Evolutionary conservation across 1,140 invertebrate species (phyloP), one percentile per base, ranked within the genome.

Genomic region (Saccostrea glomerata): DNA sequence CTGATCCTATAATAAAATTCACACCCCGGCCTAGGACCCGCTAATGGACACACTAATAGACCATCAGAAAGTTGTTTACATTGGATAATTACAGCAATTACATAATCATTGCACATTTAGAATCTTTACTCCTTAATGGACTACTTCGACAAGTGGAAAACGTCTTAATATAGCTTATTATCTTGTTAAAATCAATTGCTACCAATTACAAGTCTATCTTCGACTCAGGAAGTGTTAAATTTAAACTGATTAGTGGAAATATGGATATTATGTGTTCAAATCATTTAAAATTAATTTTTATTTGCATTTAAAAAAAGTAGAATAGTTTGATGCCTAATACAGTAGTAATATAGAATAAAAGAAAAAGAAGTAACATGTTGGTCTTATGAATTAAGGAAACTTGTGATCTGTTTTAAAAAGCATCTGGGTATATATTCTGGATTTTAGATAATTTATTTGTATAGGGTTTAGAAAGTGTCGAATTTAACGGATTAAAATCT

Each of bases 41-140:
- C 70, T 77, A 77, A 77, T 77, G 70, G 70, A 77, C 25, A 30
- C 70, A 12, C 25, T 77, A 77, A 77, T 77, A 77, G 70, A 77
- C 70, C 25, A 30, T 77, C 70, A 77, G 70, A 11, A 30, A 30
- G 23, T 77, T 77, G 70, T 77, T 77, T 77, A 77, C 70, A 11
- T 30, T 13, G 23, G 23, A 30, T 77, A 13, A 9, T 40, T 30
- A 25, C 70, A 30, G 9, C 30, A 77, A 77, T 77, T 77, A 77
- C 70, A 77, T 77, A 25, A 77, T 77, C 25, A 77, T 77, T 77
- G 30, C 70, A 15, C 70, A 77, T 77, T 77, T 30, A 77, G 70
- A 77, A 77, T 77, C 70, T 77, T 15, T 36, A 77, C 70, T 77
- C 70, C 25, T 77, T 15, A 77, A 30, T 30, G 70, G 30, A 36